Conservation (phyloP, 37 sponge, comb jelly and placozoan species). For the Hexactinellida sp. region DNA sequence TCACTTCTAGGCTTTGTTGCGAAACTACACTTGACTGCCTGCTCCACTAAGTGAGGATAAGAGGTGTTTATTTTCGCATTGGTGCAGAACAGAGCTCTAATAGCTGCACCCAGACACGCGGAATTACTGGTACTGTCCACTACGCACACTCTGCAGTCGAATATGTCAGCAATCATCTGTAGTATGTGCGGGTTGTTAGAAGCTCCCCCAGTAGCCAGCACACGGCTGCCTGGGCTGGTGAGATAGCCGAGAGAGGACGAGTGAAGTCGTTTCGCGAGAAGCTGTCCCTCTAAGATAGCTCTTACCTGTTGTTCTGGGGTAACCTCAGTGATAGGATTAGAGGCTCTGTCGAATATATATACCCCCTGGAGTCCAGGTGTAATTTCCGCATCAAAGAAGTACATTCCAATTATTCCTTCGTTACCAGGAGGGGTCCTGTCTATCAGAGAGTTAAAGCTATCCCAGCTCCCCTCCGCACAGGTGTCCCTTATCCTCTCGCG, state of each 20-base stretch:
- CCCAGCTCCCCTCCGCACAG: slow-evolving; percentile 44
- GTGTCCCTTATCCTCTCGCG: slow-evolving; percentile 47
- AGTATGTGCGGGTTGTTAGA: slow-evolving; percentile 51
- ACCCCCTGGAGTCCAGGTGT: slow-evolving; percentile 49
- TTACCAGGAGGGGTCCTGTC: slow-evolving; percentile 61
- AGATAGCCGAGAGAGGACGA: slow-evolving; percentile 60
- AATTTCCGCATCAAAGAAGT: slow-evolving; percentile 65
- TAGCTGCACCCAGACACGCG: slow-evolving; percentile 81
- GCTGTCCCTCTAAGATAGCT: slow-evolving; percentile 76
- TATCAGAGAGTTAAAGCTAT: slow-evolving; percentile 50
- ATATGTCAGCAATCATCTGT: slow-evolving; percentile 77
- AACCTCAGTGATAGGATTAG: slow-evolving; percentile 24
- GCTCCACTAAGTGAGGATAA: slow-evolving; percentile 16
- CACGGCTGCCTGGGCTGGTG: slow-evolving; percentile 34
- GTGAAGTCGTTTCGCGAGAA: slow-evolving; percentile 69
- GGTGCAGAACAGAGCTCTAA: slow-evolving; percentile 54
- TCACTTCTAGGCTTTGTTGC: background rate
- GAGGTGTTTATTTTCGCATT: background rate
- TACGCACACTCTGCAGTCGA: slow-evolving; percentile 62
- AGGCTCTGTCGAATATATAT: slow-evolving; percentile 21
- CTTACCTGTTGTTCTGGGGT: slow-evolving; percentile 46
- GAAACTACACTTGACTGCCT: slow-evolving; percentile 8
- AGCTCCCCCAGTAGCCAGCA: slow-evolving; percentile 88
- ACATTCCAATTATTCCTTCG: slow-evolving; percentile 61
- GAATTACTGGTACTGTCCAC: slow-evolving; percentile 56